Percentiles rank a stretch among this genome's conserved stretches.
These are phyloP conservation scores for Nymphicus hollandicus DNA, from an alignment of 2,113 vertebrate species.

Conservation along the genomic window DNA sequence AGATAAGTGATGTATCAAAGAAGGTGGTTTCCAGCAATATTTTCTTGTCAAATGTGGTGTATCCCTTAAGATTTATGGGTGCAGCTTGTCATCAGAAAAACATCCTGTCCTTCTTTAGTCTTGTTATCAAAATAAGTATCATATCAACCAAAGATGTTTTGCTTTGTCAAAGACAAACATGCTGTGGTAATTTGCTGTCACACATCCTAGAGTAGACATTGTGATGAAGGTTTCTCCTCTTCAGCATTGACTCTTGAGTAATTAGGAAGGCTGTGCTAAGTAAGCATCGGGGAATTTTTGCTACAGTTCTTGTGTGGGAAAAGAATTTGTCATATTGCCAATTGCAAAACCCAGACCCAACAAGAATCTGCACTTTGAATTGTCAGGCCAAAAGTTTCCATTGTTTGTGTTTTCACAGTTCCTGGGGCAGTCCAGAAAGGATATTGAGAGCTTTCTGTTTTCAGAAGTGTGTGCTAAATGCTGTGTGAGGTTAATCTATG, in stretches of 20 bases:
- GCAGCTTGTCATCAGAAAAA: neutral
- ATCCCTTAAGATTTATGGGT: neutral
- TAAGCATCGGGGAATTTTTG: neutral
- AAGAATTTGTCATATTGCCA: neutral
- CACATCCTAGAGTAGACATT: neutral
- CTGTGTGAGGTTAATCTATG: neutral
- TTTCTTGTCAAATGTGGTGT: neutral
- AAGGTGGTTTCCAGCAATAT: neutral
- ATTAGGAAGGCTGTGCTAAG: neutral
- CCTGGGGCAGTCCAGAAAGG: neutral
- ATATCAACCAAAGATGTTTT: neutral
- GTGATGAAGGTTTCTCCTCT: neutral
- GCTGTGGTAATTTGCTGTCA: accelerated
- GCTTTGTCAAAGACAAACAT: neutral
- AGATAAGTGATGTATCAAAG: neutral
- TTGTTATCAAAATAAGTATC: neutral
- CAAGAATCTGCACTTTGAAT: neutral
- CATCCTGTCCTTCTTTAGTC: neutral
- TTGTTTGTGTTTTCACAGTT: neutral
- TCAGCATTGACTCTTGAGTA: neutral
- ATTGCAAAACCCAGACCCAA: neutral
- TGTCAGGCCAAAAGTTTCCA: neutral
- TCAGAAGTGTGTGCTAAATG: neutral
- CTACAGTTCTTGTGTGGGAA: neutral
- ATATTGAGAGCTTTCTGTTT: neutral